Evolutionary conservation across 2,113 vertebrate genomes (phyloP).

Genomic region (Pelobates fuscus): DNA sequence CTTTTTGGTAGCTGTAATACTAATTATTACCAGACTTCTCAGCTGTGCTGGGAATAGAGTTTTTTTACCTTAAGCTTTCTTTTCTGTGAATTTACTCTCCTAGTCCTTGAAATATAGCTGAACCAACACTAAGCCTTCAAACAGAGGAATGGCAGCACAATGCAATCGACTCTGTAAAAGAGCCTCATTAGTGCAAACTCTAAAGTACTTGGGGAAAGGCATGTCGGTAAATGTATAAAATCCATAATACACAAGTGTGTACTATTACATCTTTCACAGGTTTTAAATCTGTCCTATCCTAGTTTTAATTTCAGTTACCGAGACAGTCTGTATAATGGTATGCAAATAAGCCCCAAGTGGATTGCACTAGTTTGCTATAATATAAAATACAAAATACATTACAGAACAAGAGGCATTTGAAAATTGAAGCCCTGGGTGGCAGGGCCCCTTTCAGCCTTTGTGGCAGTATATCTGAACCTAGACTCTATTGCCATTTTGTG

Average conservation of each 20-base stretch:
- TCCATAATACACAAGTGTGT: not conserved
- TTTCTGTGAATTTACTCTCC: conserved; percentile 17
- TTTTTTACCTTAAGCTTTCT: conserved; percentile 11
- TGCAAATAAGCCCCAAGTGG: too few species aligned
- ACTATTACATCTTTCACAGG: not conserved
- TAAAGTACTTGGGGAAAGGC: not conserved
- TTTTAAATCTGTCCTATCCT: not conserved
- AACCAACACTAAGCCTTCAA: not conserved
- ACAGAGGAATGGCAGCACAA: not conserved
- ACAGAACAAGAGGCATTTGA: too few species aligned
- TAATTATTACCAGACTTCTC: conserved; percentile 48
- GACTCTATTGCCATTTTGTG: too few species aligned
- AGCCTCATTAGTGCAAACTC: too few species aligned
- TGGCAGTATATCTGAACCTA: too few species aligned
- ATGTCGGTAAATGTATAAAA: not conserved
- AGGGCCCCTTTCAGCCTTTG: too few species aligned
- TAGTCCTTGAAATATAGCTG: conserved; percentile 6
- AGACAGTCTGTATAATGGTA: too few species aligned
- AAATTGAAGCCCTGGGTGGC: too few species aligned
- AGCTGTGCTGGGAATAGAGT: conserved; percentile 2
- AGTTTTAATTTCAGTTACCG: too few species aligned
- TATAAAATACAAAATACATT: too few species aligned
- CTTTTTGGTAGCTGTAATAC: conserved; percentile 59
- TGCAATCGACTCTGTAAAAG: too few species aligned
- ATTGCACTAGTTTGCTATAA: too few species aligned